These are phyloP conservation scores for Drosophila santomea DNA, from an alignment of 1,140 invertebrate species.

Conservation along the genomic window DNA sequence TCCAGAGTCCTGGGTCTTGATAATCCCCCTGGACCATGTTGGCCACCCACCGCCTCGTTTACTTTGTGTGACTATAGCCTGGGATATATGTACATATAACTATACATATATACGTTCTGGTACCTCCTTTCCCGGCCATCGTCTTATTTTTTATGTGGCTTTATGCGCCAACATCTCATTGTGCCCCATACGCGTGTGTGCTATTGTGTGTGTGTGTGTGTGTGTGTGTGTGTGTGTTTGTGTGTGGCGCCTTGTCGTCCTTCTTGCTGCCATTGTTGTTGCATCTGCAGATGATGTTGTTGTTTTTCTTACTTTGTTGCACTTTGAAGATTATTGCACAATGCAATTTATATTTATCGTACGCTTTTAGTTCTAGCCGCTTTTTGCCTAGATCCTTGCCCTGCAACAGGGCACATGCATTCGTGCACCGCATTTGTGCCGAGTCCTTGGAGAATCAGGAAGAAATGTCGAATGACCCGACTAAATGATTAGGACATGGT, in stretches of 20 bases:
- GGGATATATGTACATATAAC: constrained; percentile 1
- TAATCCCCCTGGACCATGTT: constrained; percentile 18
- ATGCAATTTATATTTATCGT: constrained; percentile 82
- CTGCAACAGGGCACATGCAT: constrained; percentile 2
- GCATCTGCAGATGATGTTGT: constrained; percentile 14
- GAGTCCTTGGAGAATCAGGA: not conserved
- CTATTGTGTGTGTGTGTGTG: constrained; percentile 21
- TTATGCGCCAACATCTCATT: constrained; percentile 61
- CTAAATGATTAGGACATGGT: too few relatives aligned
- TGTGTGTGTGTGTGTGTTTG: constrained; percentile 24
- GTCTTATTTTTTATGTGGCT: constrained; percentile 69
- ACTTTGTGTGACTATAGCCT: constrained; percentile 58
- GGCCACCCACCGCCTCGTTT: constrained; percentile 41
- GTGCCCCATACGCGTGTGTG: constrained; percentile 24
- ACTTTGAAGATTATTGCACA: constrained; percentile 81
- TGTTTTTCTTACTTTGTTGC: constrained; percentile 70
- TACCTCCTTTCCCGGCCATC: constrained; percentile 12
- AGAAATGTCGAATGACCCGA: not conserved
- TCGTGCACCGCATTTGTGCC: constrained; percentile 1
- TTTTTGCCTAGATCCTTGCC: constrained; percentile 45
- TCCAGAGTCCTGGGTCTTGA: not conserved
- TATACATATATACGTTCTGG: not conserved
- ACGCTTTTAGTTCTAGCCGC: constrained; percentile 72
- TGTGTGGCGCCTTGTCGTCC: constrained; percentile 32
- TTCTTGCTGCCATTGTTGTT: constrained; percentile 38